phyloP scores from a whole-genome alignment of 1,140 invertebrate species.

The Forficula auricularia region DNA sequence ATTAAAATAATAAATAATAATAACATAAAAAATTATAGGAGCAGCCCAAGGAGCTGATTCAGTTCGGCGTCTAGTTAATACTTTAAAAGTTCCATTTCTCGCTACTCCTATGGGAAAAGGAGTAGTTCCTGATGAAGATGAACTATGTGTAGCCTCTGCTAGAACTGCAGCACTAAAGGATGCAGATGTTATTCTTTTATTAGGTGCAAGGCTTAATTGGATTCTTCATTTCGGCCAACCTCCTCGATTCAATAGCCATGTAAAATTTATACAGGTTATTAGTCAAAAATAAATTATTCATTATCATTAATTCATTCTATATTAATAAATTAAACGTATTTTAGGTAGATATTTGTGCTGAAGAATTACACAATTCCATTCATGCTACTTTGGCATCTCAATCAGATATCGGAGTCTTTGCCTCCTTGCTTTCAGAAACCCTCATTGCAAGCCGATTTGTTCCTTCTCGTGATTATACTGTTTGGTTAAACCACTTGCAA shows the following conservation, averaged over 20 bases:
- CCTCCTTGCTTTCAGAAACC: conserved; percentile 33
- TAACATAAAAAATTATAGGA: conserved; percentile 25
- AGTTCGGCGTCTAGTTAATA: conserved; percentile 47
- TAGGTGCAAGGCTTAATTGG: conserved; percentile 91
- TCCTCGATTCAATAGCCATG: conserved; percentile 64
- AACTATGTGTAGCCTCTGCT: conserved; percentile 62
- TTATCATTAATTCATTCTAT: neutral
- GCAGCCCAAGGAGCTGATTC: conserved; percentile 61
- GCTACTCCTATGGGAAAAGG: conserved; percentile 96
- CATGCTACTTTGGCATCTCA: conserved; percentile 51
- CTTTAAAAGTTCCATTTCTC: conserved; percentile 66
- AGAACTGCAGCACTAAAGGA: conserved; percentile 69
- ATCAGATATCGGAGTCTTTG: conserved; percentile 58
- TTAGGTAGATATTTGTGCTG: conserved; percentile 71
- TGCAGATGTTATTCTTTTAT: conserved; percentile 71
- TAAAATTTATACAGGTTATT: conserved; percentile 74
- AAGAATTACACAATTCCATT: conserved; percentile 84
- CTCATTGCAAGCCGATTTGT: conserved; percentile 23
- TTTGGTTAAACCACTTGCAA: conserved; percentile 38
- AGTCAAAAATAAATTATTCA: conserved; percentile 1
- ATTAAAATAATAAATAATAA: too few relatives aligned
- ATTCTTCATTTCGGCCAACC: conserved; percentile 87
- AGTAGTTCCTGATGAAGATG: conserved; percentile 65
- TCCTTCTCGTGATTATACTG: conserved; percentile 26
- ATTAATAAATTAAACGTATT: conserved; percentile 7